Evolutionary conservation across 2,797 vertebrate species (phyloP).

Genomic region (Sarcoramphus papa): DNA sequence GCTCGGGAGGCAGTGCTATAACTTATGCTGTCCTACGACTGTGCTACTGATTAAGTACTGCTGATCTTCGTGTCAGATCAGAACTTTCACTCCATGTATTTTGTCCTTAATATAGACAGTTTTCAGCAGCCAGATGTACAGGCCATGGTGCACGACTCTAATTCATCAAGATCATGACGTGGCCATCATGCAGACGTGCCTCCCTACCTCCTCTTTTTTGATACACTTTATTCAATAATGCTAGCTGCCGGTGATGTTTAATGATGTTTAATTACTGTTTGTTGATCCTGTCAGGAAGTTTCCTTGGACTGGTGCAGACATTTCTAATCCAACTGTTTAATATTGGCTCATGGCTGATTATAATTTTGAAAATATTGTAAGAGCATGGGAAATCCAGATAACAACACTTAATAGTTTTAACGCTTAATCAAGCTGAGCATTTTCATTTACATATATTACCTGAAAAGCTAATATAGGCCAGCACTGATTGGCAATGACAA

Average conservation of each 20-base stretch:
- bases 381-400: background rate
- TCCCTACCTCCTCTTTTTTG: background rate
- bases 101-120: background rate
- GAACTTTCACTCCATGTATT: background rate
- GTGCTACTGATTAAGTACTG: background rate
- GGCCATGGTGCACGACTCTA: background rate
- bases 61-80: background rate
- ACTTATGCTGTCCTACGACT: background rate
- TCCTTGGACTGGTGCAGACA: background rate
- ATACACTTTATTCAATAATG: background rate
- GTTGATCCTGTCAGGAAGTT: constrained; percentile 9
- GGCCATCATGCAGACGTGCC: background rate
- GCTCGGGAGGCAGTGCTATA: background rate
- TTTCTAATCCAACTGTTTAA: background rate
- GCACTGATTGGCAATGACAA: background rate
- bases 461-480: background rate
- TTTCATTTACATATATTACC: background rate
- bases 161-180: background rate
- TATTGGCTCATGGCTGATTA: background rate
- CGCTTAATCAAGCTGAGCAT: background rate
- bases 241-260: background rate
- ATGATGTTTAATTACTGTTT: constrained; percentile 16
- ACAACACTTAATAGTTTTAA: background rate
- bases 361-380: background rate
- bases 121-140: background rate